These are phyloP conservation scores for Nephrotoma appendiculata DNA, from an alignment of 2,888 invertebrate species.

Conservation along the genomic window DNA sequence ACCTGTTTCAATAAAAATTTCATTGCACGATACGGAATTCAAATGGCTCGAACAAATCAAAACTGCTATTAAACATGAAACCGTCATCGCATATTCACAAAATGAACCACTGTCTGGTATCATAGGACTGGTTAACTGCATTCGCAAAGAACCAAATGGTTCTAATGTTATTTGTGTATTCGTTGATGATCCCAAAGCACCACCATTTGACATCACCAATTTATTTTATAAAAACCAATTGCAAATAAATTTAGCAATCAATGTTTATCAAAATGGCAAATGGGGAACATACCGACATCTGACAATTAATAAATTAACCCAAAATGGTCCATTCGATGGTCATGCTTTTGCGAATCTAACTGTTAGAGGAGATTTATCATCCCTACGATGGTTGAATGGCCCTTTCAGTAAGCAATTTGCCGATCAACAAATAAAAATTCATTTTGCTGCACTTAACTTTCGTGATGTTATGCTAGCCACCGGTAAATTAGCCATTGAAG, in stretches of 20 bases:
- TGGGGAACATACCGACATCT: conserved; percentile 80
- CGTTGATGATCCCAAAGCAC: conserved; percentile 46
- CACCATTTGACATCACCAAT: conserved; percentile 46
- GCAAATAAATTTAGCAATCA: conserved; percentile 60
- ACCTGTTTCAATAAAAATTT: conserved; percentile 19
- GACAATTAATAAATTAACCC: conserved; percentile 37
- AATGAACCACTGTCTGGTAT: conserved; percentile 61
- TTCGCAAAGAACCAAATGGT: conserved; percentile 66
- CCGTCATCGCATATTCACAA: conserved; percentile 41
- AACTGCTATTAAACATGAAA: conserved; percentile 18
- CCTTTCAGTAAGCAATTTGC: conserved; percentile 36
- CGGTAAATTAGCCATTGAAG: conserved; percentile 73
- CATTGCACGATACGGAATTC: conserved; percentile 20
- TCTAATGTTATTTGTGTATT: conserved; percentile 45
- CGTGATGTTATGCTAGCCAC: conserved; percentile 90
- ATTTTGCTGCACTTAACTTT: conserved; percentile 79
- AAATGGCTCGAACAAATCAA: conserved; percentile 26
- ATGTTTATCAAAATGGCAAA: conserved; percentile 47
- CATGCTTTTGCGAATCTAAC: conserved; percentile 66
- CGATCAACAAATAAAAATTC: conserved; percentile 35
- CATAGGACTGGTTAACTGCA: conserved; percentile 73
- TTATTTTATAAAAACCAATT: conserved; percentile 51
- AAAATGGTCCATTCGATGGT: conserved; percentile 31
- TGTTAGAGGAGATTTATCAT: conserved; percentile 76
- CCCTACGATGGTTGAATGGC: conserved; percentile 73